Base-by-base conservation (phyloP, 2,797 vertebrate genomes). In the Pangasius sanitwongsei region DNA sequence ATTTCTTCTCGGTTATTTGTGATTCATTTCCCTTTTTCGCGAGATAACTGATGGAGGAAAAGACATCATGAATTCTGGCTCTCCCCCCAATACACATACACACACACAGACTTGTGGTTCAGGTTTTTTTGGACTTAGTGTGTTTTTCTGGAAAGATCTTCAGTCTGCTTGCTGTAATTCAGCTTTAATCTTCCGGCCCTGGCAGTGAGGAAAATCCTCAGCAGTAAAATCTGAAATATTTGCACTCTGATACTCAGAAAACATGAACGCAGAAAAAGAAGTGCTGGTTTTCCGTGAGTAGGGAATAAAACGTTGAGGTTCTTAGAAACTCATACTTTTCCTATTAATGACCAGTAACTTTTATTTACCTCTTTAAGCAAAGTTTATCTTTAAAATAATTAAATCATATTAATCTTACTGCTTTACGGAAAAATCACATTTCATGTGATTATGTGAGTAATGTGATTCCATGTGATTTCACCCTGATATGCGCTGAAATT, bases 1-100 rank as follows among this genome's bases (percentile, higher is more conserved):
- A 81, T 81, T 81, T 87, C 50, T 87, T 57, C 34, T 28, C 37
- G 5, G 55, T 75, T 75, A 63, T 61, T 86, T n/a, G 69, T 74
- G 85, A 86, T 86, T 86, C 48, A 72, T 86, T 72, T 74, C 57
- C 48, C 25, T 78, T 67, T 81, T 13, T 37, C 4, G 18, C 23
- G n/a, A 55, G 48, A 57, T 86, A 59, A 57, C 53, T 74, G 50
- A 34, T 44, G 20, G 12, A 57, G 69, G 23, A 86, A 37, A 81
- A 34, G 20, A 81, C 8, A 5, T 50, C n/a, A 44, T 77, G 74
- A 65, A 83, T 63, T 63, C 20, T 11, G 18, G 18, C 28, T 18
- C 83, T 12, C 63, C 1, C 16, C 20, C 59, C 70, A 11, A 75
- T 41, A 48, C 69, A 72, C 69, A 72, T 16, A 72, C 72, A 74